phyloP scores from a whole-genome alignment of 1,140 invertebrate species.

The Panonychus citri region DNA sequence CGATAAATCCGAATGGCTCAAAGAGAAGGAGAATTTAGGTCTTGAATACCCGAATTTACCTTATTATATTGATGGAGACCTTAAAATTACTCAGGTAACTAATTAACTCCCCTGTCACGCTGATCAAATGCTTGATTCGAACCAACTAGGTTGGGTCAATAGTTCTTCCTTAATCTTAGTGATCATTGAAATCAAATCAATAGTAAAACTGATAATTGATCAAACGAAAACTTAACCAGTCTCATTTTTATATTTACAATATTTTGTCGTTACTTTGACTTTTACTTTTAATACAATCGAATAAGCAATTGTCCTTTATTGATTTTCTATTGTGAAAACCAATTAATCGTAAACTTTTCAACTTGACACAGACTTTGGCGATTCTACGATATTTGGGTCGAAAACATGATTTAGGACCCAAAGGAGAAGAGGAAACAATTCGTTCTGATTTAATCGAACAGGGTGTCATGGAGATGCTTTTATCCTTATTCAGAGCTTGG shows the following conservation, averaged over 20 bases:
- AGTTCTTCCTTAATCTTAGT: constrained; percentile 18
- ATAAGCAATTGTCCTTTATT: too few species aligned
- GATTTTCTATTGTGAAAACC: not conserved
- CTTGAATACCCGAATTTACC: constrained; percentile 22
- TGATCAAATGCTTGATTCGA: not conserved
- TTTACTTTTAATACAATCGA: not conserved
- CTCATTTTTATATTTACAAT: not conserved
- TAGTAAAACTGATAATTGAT: constrained; percentile 17
- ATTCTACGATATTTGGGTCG: constrained; percentile 29
- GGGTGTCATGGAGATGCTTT: not conserved
- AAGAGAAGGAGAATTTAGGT: constrained; percentile 19
- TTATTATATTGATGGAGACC: constrained; percentile 17
- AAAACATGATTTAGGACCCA: constrained; percentile 17
- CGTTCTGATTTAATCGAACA: constrained; percentile 25
- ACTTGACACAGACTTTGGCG: constrained; percentile 13
- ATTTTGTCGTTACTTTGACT: not conserved
- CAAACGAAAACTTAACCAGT: constrained; percentile 13
- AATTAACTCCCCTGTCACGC: too few species aligned
- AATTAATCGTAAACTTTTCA: not conserved
- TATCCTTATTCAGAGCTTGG: not conserved
- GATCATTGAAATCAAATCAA: constrained; percentile 21
- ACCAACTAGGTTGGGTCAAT: not conserved
- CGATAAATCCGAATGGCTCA: constrained; percentile 14
- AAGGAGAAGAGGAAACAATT: constrained; percentile 22
- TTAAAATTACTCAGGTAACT: constrained; percentile 17